phyloP scores from a whole-genome alignment of 2,113 vertebrate species.

The Rhinoderma darwinii region DNA sequence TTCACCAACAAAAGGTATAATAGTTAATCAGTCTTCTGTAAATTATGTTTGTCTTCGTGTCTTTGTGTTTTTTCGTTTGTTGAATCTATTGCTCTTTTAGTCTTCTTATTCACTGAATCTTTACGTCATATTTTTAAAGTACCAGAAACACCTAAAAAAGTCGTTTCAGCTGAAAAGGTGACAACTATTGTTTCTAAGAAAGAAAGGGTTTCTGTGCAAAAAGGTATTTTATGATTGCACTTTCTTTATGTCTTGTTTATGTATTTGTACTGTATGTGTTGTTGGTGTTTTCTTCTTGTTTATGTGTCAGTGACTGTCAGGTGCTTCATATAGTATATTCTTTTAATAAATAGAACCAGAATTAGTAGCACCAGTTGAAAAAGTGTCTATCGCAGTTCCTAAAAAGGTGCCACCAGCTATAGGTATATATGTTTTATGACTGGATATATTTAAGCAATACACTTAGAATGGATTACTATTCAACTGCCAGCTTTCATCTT shows the following conservation, averaged over 20 bases:
- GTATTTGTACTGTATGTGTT: not conserved
- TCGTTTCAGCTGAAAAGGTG: constrained; percentile 30
- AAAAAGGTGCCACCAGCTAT: constrained; percentile 64
- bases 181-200: constrained; percentile 58
- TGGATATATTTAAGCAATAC: not conserved
- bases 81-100: not conserved
- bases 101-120: not conserved
- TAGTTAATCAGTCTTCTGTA: not conserved
- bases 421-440: constrained; percentile 47
- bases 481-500: not conserved
- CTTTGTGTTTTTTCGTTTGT: not conserved
- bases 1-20: constrained; percentile 47
- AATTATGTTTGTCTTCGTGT: not conserved
- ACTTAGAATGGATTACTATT: not conserved
- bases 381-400: constrained; percentile 67
- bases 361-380: constrained; percentile 76
- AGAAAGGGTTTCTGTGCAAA: constrained; percentile 62
- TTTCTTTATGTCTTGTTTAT: not conserved
- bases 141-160: constrained; percentile 72
- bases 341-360: constrained; percentile 64
- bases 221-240: constrained; percentile 25
- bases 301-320: not conserved
- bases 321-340: not conserved
- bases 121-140: constrained; percentile 64
- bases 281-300: not conserved